phyloP scores from a whole-genome alignment of 2,888 invertebrate genomes.

The Lasioglossum morio region DNA sequence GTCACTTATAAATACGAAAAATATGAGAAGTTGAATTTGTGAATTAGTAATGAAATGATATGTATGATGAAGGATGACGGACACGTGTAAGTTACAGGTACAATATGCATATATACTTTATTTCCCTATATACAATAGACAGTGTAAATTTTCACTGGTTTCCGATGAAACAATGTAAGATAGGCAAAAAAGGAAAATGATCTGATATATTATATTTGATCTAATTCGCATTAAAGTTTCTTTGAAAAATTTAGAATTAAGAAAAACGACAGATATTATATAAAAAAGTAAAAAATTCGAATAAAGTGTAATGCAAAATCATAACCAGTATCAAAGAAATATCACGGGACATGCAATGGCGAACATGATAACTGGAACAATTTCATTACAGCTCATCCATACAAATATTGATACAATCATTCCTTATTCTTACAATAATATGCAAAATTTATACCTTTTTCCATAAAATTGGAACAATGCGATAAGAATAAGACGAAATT shows the following conservation, averaged over 20 bases:
- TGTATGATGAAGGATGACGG: neutral
- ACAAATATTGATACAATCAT: neutral
- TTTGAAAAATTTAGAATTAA: neutral
- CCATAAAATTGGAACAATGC: neutral
- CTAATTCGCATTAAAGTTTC: slow-evolving; percentile 56
- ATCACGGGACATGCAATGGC: slow-evolving; percentile 11
- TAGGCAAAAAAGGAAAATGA: slow-evolving; percentile 21
- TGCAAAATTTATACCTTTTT: neutral
- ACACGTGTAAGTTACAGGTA: slow-evolving; percentile 5
- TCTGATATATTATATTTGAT: slow-evolving; percentile 26
- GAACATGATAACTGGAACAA: slow-evolving; percentile 20
- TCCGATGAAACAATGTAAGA: neutral
- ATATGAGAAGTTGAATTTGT: neutral
- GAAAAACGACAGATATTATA: neutral
- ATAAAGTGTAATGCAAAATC: neutral
- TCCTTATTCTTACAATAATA: slow-evolving; percentile 13
- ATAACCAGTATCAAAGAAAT: neutral
- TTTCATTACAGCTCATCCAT: slow-evolving; percentile 12
- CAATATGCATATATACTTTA: slow-evolving; percentile 31
- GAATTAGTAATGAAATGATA: slow-evolving; percentile 8
- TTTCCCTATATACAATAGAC: slow-evolving; percentile 25
- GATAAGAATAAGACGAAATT: neutral
- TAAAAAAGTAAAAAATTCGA: slow-evolving; percentile 23
- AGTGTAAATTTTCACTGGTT: slow-evolving; percentile 17
- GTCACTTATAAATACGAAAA: neutral